Base-by-base conservation (phyloP, 2,888 invertebrate genomes). In the Agrochola macilenta region DNA sequence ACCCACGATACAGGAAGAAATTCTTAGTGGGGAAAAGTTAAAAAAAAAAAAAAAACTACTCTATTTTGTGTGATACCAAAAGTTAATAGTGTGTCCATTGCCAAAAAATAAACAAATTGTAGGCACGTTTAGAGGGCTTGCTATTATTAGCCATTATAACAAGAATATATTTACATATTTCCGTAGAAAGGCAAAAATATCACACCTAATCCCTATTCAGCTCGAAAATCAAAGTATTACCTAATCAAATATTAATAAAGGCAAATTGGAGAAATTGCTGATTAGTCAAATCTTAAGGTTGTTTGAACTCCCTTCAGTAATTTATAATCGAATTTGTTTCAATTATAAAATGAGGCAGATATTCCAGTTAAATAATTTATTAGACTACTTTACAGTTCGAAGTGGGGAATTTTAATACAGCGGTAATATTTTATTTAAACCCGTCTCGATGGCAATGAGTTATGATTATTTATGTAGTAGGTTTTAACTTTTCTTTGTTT, bases 291-390 rank as follows among this genome's bases (percentile, higher is more conserved):
- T 86, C 79, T 86, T 78, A 75, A 71, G 75, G 57, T 43, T 86
- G 70, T 84, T 83, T 86, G 84, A 84, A 73, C 74, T 83, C 46
- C 52, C 66, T 79, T 65, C 63, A 74, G 79, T 82, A 86, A 83
- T 86, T 84, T 74, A 71, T 84, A 84, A 84, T 80, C 84, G 79
- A 84, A 84, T 84, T 84, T 86, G 84, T 86, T 83, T 86, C 84
- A 84, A 86, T 84, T 86, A 84, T 68, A 72, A 79, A 83, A 79
- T 76, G 75, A 83, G 75, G 75, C 79, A 57, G 60, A 76, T 84
- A 57, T 86, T 64, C 60, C 70, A 69, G 75, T 65, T 76, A 86
- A 79, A 84, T 86, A 84, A 54, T 84, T 84, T 79, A 86, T 76
- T 79, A 76, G 79, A 57, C 79, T 79, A 75, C 71, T 78, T 73